Base-by-base conservation (phyloP, 2,113 vertebrate species). In the Carassius carassius region DNA sequence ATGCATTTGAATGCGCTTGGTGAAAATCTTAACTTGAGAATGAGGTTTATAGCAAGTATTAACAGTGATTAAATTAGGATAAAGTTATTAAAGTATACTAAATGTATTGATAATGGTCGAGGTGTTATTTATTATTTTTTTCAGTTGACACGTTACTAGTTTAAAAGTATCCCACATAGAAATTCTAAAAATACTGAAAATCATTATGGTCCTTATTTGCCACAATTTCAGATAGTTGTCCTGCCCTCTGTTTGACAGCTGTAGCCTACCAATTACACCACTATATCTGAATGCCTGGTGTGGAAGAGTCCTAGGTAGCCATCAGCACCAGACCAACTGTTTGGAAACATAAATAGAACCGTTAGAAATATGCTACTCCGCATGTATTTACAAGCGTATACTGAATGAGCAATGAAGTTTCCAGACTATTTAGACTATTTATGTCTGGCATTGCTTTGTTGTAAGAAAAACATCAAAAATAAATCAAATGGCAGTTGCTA, bases 291-390 rank as follows among this genome's bases (percentile, higher is more conserved):
- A 47, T 35, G 79, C 47, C 12, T 54, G 25, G 47, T 44, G 44
- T 79, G 58, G 1, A 3, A 14, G 29, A 78, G 16, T 79, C 58
- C 77, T 37, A 70, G 65, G 10, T 70, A 70, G 47, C 79, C 63
- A 81, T 81, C 79, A 81, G 63, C 79, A 81, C 63, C 63, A 54
- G 10, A 21, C 16, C 62, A 70, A 25, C 44, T 21, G 29, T 70
- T 81, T 54, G 17, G 17, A 70, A 51, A 70, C 62, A 29, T 12
- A 37, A 81, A 70, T 56, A 56, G 63, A 51, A 63, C 51, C 60
- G 12, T 72, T 21, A 11, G 35, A 85, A 63, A 44, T 41, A 29
- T 37, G 29, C 17, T 69, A 0, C n/a, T 41, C 35, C 41, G 16
- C 16, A 21, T 21, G 29, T 21, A 7, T 77, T 77, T 51, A 77